Base-by-base conservation (phyloP, 2,888 invertebrate genomes). In the Helicoverpa assulta region DNA sequence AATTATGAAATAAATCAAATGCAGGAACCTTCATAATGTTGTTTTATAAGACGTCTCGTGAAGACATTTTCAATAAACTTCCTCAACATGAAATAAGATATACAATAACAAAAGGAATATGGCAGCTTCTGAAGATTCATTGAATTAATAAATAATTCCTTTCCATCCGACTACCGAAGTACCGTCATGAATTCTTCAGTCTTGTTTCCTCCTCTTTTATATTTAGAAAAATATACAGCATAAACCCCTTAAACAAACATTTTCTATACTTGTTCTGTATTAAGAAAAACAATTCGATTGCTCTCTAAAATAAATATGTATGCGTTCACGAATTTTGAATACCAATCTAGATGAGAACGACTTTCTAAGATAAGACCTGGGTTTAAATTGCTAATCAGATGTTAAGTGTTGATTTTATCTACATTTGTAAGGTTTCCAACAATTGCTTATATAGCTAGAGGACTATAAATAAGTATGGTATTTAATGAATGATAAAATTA, bases 281-380 rank as follows among this genome's bases (percentile, higher is more conserved):
- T 43, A n/a, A 40, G 51, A 47, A 16, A 72, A 29, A 62, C 64
- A 65, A 58, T 59, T 51, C 47, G 26, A 21, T 63, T 33, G 55
- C 76, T 77, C 65, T 77, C 66, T 68, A 60, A 61, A 76, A 73
- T 80, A 70, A 70, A 80, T 70, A 82, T 68, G 29, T 54, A 72
- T 75, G 55, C 56, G 51, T 54, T 52, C 43, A 58, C 54, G 65
- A 51, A 73, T 68, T 37, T 64, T 8, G 79, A 77, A 80, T 85
- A 82, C 81, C 47, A 84, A 83, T 73, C 81, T 76, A 70, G 73
- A 79, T 80, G 74, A 82, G 73, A 79, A 75, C 63, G 55, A 72
- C 66, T 83, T 85, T 82, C 84, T 82, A 78, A 69, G 58, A 51
- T 60, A 29, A 58, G 66, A 47, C 60, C 19, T 70, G 73, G 26